Percentiles rank a stretch among this genome's conserved stretches.
Conservation (phyloP, 23 tunicate species). For the Trididemnum miniatum region DNA sequence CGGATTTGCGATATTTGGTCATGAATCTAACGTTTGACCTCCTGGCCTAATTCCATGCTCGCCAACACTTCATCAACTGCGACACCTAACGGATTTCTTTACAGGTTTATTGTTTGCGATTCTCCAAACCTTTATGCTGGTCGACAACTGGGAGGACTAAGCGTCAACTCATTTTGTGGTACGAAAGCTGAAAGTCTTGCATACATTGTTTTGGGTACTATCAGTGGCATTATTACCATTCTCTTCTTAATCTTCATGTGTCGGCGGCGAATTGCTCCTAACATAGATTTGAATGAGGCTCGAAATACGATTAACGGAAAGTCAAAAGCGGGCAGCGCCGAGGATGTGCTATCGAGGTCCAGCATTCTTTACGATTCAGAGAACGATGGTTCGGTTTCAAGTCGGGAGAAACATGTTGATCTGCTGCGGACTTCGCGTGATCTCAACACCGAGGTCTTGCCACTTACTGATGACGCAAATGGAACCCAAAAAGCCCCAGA, state of each 20-base stretch:
- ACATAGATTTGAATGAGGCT: not conserved
- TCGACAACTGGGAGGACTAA: not conserved
- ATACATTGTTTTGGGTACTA: not conserved
- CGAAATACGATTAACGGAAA: not conserved
- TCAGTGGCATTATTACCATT: not conserved
- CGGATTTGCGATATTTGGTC: too few species aligned
- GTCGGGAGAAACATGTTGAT: not conserved
- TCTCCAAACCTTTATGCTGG: not conserved
- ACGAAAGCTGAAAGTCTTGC: not conserved
- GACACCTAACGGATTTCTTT: not conserved
- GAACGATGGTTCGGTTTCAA: not conserved
- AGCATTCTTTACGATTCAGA: conserved; percentile 8
- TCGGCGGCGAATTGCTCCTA: not conserved
- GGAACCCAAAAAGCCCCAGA: too few species aligned
- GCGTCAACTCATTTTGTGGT: conserved; percentile 1
- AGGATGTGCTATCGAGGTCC: not conserved
- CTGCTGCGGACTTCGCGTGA: not conserved
- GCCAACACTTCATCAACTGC: too few species aligned
- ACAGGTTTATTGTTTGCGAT: conserved; percentile 7
- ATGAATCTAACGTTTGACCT: too few species aligned
- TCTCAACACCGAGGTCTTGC: not conserved
- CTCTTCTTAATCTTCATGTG: conserved; percentile 15
- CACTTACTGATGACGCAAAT: not conserved
- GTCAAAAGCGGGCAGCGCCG: not conserved
- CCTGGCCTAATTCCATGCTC: too few species aligned